Conservation (phyloP, 1,140 invertebrate genomes). For the Dreissena polymorpha region DNA sequence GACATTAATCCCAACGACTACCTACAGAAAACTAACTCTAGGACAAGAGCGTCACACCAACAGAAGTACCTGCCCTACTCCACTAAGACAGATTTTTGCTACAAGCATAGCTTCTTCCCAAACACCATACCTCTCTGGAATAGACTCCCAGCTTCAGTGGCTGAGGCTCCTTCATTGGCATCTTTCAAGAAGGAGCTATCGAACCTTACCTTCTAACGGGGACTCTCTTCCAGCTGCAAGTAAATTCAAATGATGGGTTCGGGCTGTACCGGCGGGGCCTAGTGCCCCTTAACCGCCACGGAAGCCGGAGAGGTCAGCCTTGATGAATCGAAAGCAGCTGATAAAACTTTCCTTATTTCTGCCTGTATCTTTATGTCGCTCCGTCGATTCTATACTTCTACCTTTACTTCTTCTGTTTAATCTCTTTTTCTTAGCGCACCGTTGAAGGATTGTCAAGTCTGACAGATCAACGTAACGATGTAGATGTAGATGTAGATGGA, state of each 20-base stretch:
- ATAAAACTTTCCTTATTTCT: too few species aligned
- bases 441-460: too few species aligned
- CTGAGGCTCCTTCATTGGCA: constrained; percentile 3
- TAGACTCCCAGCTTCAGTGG: neutral
- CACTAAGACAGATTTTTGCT: neutral
- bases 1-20: neutral
- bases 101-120: neutral
- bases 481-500: too few species aligned
- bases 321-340: too few species aligned
- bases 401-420: too few species aligned
- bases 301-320: neutral
- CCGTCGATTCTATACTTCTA: too few species aligned
- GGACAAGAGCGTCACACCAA: neutral
- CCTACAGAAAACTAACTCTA: neutral
- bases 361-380: too few species aligned
- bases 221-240: neutral
- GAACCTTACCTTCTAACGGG: neutral
- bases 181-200: neutral
- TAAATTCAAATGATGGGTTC: neutral
- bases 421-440: too few species aligned
- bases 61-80: neutral
- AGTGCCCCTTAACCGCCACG: neutral
- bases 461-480: too few species aligned
- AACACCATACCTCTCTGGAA: too few species aligned
- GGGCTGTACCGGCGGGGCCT: neutral